Percentiles rank a stretch among this genome's conserved stretches.
phyloP scores from a whole-genome alignment of 2,113 vertebrate species.

The Ammodytes dubius region DNA sequence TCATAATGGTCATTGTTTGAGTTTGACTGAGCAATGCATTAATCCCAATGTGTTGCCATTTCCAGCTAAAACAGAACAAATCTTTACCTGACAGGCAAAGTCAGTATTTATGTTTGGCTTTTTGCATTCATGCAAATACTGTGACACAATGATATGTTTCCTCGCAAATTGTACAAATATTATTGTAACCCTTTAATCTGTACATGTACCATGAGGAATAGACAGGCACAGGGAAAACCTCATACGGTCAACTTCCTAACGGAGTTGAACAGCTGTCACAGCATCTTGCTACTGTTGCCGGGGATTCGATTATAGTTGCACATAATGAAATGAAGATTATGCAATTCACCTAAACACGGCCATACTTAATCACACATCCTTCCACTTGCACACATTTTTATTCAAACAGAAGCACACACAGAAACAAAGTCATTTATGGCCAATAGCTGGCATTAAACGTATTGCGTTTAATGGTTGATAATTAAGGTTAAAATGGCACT shows the following conservation, averaged over 20 bases:
- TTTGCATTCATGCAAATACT: not conserved
- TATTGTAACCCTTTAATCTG: not conserved
- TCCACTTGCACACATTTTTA: not conserved
- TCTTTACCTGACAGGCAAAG: not conserved
- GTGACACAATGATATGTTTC: not conserved
- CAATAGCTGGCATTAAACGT: conserved; percentile 22
- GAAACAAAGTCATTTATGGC: conserved; percentile 12
- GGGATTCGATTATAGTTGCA: conserved; percentile 44
- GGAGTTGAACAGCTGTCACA: not conserved
- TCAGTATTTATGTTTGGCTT: conserved; percentile 4
- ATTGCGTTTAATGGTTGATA: not conserved
- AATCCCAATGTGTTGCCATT: not conserved
- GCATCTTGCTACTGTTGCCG: not conserved
- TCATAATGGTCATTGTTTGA: not conserved
- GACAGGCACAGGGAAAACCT: not conserved
- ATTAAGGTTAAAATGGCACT: not conserved
- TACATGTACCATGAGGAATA: not conserved
- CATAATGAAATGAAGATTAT: conserved; percentile 66
- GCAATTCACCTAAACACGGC: conserved; percentile 27
- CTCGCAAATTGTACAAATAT: not conserved
- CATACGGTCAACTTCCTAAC: not conserved
- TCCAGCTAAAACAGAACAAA: not conserved
- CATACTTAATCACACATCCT: conserved; percentile 11
- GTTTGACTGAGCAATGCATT: not conserved
- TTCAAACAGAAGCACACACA: conserved; percentile 3